Percentiles rank a stretch among this genome's conserved stretches.
Conservation (phyloP, 2,888 invertebrate species). For the Thera britannica region DNA sequence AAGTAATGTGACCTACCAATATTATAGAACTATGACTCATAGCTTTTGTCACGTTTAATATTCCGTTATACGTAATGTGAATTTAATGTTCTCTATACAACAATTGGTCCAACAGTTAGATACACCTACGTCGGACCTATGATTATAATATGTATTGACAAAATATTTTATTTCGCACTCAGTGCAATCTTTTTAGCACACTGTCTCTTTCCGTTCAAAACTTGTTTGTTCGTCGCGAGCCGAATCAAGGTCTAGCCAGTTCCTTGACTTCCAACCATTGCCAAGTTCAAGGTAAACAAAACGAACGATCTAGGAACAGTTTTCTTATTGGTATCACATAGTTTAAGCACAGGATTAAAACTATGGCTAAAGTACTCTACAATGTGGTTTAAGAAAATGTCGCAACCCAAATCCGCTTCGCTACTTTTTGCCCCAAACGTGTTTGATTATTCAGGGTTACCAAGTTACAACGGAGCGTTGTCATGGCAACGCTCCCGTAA, state of each 20-base stretch:
- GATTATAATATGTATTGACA: too few species aligned
- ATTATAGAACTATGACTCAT: too few species aligned
- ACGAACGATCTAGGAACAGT: not conserved
- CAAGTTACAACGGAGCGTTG: slow-evolving; percentile 35
- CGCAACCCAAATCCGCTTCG: not conserved
- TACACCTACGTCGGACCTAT: too few species aligned
- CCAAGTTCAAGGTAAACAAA: slow-evolving; percentile 15
- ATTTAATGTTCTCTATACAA: not conserved
- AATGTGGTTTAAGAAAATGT: not conserved
- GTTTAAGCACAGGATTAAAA: too few species aligned
- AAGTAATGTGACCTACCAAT: too few species aligned
- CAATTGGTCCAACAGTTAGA: too few species aligned
- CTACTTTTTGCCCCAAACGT: not conserved
- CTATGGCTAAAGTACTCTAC: too few species aligned
- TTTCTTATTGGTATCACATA: too few species aligned
- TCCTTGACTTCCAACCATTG: slow-evolving; percentile 7
- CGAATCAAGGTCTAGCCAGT: slow-evolving; percentile 15
- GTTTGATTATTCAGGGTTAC: slow-evolving; percentile 23
- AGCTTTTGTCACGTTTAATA: slow-evolving; percentile 1
- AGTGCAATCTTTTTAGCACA: not conserved
- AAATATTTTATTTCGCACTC: not conserved
- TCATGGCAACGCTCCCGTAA: slow-evolving; percentile 45
- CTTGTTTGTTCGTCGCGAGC: slow-evolving; percentile 10
- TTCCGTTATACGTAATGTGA: slow-evolving; percentile 19
- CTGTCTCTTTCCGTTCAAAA: slow-evolving; percentile 6